Conservation (phyloP, 2,888 invertebrate genomes). For the Amaurobius ferox region DNA sequence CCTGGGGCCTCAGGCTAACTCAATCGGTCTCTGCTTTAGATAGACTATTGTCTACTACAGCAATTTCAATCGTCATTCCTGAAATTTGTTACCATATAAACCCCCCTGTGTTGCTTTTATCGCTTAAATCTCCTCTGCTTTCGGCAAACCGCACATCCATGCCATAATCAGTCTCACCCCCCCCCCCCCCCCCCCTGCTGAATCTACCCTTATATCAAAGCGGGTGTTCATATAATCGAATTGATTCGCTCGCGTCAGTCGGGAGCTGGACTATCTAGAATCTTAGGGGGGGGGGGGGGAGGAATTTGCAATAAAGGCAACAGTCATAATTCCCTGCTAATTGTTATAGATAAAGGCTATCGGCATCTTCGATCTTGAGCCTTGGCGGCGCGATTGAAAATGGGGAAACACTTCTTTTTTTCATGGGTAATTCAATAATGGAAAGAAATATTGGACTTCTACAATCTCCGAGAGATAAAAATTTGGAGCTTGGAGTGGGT, state of each 20-base stretch:
- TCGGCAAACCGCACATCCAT: background rate
- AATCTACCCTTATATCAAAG: slow-evolving; percentile 15
- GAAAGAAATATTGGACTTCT: slow-evolving; percentile 5
- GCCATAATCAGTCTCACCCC: background rate
- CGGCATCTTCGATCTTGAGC: slow-evolving; percentile 8
- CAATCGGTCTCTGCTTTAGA: too few relatives aligned
- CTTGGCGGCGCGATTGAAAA: background rate
- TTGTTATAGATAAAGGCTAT: slow-evolving; percentile 12
- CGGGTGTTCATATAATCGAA: background rate
- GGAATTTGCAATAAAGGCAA: background rate
- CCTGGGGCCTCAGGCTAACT: too few relatives aligned
- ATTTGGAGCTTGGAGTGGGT: background rate
- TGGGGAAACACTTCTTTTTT: background rate
- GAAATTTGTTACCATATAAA: background rate
- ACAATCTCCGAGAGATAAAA: slow-evolving; percentile 1
- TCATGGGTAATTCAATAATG: slow-evolving; percentile 3
- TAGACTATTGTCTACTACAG: too few relatives aligned
- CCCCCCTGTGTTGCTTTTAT: background rate
- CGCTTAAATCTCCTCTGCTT: background rate
- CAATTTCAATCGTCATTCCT: background rate
- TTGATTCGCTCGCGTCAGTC: background rate
- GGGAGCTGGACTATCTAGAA: background rate
- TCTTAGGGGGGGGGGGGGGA: too few relatives aligned
- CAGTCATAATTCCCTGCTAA: slow-evolving; percentile 14
- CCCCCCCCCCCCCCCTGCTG: background rate